Evolutionary conservation across 2,888 invertebrate genomes (phyloP), one percentile per base, ranked within the genome.

Genomic region (Oegoconia quadripuncta): DNA sequence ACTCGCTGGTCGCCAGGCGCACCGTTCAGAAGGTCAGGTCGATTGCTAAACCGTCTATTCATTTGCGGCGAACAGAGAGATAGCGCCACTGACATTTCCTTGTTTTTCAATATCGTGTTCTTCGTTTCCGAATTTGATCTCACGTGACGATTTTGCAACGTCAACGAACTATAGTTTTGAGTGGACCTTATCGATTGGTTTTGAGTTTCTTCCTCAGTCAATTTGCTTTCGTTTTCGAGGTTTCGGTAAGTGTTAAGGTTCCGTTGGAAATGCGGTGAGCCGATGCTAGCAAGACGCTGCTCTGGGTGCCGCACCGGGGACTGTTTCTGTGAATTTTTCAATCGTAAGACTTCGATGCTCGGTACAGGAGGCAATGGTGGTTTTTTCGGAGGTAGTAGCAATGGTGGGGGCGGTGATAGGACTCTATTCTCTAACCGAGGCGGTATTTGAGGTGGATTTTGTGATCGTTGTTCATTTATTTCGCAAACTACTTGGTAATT

Each of bases 341-440:
- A 76, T 57, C 91, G 76, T 51, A 91, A 64, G 5, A 90, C 88
- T 66, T 91, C 91, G 51, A 91, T 78, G 42, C 91, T 91, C 5
- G 92, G 91, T 28, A 92, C 90, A 13, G 93, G 93, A 42, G 93
- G 93, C 56, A 93, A 68, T 17, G 93, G 93, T 23, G 93, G 93
- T 71, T 93, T 93, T 63, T 92, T 92, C 7, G 93, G 93, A 16
- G 92, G 91, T 54, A 91, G 57, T 35, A 89, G 69, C 25, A 90
- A 52, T 29, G 90, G 90, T 1, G 90, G 88, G 1, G 90, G 84
- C 22, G 84, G 87, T 9, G 83, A 69, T 1, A 86, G 48, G 1
- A 65, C 70, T 52, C 73, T 71, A 54, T 75, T 71, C 41, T 83
- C 81, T 55, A 74, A 52, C 62, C 88, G 65, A 8, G 90, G 87